Percentiles rank a stretch among this genome's conserved stretches.
These are phyloP conservation scores for Torymus tubicola DNA, from an alignment of 2,888 invertebrate genomes.

Conservation along the genomic window DNA sequence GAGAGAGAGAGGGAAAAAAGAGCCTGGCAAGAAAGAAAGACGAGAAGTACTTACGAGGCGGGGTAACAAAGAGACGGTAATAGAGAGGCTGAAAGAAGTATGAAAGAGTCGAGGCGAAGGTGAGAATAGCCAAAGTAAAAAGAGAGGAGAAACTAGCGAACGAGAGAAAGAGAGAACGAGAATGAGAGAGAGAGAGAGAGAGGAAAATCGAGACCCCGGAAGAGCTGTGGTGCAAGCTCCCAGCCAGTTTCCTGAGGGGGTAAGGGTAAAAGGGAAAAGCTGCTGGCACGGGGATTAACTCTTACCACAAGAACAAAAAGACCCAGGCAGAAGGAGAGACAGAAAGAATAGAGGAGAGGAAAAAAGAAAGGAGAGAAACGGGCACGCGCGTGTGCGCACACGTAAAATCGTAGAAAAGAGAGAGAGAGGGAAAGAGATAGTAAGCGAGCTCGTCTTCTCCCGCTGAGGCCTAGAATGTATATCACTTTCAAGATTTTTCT, in stretches of 20 bases:
- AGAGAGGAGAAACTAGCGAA: slow-evolving; percentile 9
- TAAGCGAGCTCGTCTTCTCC: slow-evolving; percentile 5
- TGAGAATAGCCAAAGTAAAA: slow-evolving; percentile 2
- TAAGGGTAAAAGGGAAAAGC: slow-evolving; percentile 61
- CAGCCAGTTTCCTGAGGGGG: slow-evolving; percentile 62
- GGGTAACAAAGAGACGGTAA: slow-evolving; percentile 43
- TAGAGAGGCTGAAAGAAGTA: slow-evolving; percentile 29
- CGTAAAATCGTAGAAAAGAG: neutral
- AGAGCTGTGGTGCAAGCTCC: slow-evolving; percentile 62
- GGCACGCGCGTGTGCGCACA: no score
- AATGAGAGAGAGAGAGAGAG: neutral
- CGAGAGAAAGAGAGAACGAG: slow-evolving; percentile 1
- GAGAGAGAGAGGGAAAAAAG: slow-evolving; percentile 15
- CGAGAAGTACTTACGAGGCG: slow-evolving; percentile 13
- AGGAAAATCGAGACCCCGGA: slow-evolving; percentile 24
- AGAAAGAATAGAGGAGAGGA: neutral
- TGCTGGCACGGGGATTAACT: slow-evolving; percentile 70
- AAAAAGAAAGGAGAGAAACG: slow-evolving; percentile 2
- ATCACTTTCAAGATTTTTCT: slow-evolving; percentile 36
- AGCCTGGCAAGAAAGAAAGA: slow-evolving; percentile 5
- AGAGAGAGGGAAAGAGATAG: neutral
- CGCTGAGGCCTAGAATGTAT: slow-evolving; percentile 11
- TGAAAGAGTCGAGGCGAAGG: slow-evolving; percentile 21
- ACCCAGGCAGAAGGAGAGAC: slow-evolving; percentile 14
- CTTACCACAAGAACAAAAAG: slow-evolving; percentile 68